These are phyloP conservation scores for Pimpla rufipes DNA, from an alignment of 2,888 invertebrate species.

Conservation along the genomic window DNA sequence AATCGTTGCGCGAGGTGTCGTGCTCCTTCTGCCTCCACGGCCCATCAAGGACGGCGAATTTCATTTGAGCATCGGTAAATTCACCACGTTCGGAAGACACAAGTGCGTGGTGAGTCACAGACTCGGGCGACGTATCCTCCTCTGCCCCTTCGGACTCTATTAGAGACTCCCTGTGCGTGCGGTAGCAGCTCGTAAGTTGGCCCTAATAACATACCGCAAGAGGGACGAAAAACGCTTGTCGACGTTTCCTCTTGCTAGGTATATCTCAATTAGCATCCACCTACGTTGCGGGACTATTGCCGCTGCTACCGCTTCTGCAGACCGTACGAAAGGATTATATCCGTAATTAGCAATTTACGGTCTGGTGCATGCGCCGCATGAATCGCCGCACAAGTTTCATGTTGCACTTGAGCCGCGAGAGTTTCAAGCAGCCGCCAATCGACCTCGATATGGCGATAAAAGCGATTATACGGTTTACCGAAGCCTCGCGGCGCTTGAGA, in stretches of 20 bases:
- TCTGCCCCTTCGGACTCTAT: background rate
- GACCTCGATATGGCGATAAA: background rate
- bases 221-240: background rate
- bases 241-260: slow-evolving; percentile 3
- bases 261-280: background rate
- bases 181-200: background rate
- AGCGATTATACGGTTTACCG: background rate
- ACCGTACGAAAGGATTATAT: background rate
- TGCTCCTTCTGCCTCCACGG: slow-evolving; percentile 4
- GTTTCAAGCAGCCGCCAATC: background rate
- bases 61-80: slow-evolving; percentile 70
- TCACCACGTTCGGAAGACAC: slow-evolving; percentile 45
- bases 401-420: background rate
- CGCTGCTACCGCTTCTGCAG: no score
- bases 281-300: no score
- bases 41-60: slow-evolving; percentile 68
- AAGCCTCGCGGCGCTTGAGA: background rate
- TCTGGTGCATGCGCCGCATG: background rate
- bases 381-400: background rate
- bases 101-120: no score
- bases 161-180: slow-evolving; percentile 2
- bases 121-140: no score
- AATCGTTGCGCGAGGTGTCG: slow-evolving; percentile 50
- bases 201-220: background rate
- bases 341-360: background rate